Base-by-base conservation (phyloP, 92 coral and sea anemone species). In the Ricordea florida region DNA sequence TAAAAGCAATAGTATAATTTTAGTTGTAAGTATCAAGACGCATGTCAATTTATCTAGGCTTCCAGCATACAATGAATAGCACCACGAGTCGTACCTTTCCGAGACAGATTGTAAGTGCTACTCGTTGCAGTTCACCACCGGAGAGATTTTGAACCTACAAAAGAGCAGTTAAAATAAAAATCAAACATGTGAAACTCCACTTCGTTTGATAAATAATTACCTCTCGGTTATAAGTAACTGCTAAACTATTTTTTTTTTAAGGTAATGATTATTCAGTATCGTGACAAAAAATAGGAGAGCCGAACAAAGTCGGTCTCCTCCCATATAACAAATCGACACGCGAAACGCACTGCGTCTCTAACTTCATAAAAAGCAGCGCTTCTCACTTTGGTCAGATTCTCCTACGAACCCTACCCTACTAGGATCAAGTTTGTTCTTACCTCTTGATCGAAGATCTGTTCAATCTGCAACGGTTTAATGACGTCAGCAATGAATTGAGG, bases 71-170 rank as follows among this genome's bases (percentile, higher is more conserved):
- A 16, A 16, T 34, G 1, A 20, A 42, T 10, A 30, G 21, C 3
- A 5, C 3, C 10, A 31, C n/a, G 25, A 15, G n/a, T 6, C 29
- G n/a, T 59, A 94, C 98, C 98, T 89, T 96, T 69, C 99, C 99
- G 6, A 96, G 97, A 71, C 97, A 92, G 37, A 96, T 85, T 7
- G 99, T 86, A 25, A 96, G 87, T 13, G 99, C 99, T 47, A 96
- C 97, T 32, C 99, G 97, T 81, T 96, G 99, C 24, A 96, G 84
- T 78, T 94, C 98, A 85, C 98, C 98, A 82, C 98, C 98, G 76
- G 98, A 94, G 83, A 94, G 76, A 67, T 94, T 94, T 48, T 93
- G 93, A 62, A 94, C 93, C 97, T 91, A 79, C 7, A 66, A 65
- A 30, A 22, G 13, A 52, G 57, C 11, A 16, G 33, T 6, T 16